A percentile compares a stretch with the other conserved stretches of the same genome.
Evolutionary conservation across 2,888 invertebrate genomes (phyloP).

Genomic region (Podotricha telesiphe): DNA sequence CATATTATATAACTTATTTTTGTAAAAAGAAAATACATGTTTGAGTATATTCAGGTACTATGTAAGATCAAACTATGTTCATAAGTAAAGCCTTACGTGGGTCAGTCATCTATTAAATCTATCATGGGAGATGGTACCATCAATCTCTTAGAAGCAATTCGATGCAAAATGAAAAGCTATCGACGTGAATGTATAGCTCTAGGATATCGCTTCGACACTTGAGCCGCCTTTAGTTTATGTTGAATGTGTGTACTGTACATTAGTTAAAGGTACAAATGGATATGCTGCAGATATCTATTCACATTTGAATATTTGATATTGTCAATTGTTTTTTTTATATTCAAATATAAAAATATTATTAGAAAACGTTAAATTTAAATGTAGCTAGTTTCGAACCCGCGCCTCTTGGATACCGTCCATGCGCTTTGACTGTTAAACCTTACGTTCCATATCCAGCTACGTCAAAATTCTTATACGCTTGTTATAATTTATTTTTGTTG

Average conservation of each 20-base stretch:
- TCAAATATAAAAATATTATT: too few relatives aligned
- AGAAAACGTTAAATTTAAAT: too few relatives aligned
- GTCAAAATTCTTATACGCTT: too few relatives aligned
- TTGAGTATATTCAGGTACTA: not conserved
- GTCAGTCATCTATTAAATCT: constrained; percentile 10
- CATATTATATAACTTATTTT: not conserved
- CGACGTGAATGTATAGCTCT: constrained; percentile 19
- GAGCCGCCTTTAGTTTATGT: constrained; percentile 6
- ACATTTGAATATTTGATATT: too few relatives aligned
- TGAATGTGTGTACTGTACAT: not conserved
- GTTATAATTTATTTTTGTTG: too few relatives aligned
- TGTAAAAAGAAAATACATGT: not conserved
- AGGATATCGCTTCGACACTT: constrained; percentile 8
- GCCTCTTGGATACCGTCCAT: too few relatives aligned
- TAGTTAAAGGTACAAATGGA: not conserved
- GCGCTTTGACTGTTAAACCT: too few relatives aligned
- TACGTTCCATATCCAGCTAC: too few relatives aligned
- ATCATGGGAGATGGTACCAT: constrained; percentile 15
- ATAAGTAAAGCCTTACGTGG: not conserved
- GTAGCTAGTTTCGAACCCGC: too few relatives aligned
- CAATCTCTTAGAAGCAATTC: constrained; percentile 22
- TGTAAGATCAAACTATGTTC: not conserved
- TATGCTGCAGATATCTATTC: too few relatives aligned
- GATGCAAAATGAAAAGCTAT: constrained; percentile 21
- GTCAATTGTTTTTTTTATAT: too few relatives aligned